A percentile compares a stretch with the other conserved stretches of the same genome.
phyloP scores from a whole-genome alignment of 2,113 vertebrate genomes.

The Sceloporus undulatus region DNA sequence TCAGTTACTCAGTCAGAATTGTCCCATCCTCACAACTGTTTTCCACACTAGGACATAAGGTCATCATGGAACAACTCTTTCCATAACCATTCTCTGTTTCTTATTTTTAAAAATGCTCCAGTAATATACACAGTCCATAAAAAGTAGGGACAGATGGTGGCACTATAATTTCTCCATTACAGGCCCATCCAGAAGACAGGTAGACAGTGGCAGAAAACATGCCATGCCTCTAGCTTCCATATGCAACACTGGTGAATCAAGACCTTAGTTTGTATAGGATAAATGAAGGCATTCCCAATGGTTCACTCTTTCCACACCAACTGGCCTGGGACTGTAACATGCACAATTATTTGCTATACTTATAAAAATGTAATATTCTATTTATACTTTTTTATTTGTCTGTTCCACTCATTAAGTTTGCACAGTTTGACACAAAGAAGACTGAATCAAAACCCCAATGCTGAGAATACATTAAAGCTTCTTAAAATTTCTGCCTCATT shows the following conservation, averaged over 20 bases:
- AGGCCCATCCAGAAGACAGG: background rate
- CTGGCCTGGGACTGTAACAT: background rate
- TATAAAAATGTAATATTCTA: background rate
- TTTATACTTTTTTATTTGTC: background rate
- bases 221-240: background rate
- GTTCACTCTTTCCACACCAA: background rate
- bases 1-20: too few relatives aligned
- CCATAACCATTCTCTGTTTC: background rate
- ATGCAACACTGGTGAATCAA: background rate
- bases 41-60: background rate
- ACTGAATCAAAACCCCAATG: background rate
- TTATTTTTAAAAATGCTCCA: too few relatives aligned
- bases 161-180: background rate
- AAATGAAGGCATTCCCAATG: background rate
- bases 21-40: background rate
- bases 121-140: too few relatives aligned
- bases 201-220: background rate
- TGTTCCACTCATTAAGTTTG: background rate
- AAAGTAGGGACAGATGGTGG: too few relatives aligned
- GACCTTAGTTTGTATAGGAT: background rate
- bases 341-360: background rate
- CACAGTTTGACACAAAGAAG: background rate
- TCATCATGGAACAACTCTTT: background rate
- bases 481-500: conserved; percentile 12
- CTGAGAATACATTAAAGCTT: conserved; percentile 16